Conservation (phyloP, 2,888 invertebrate species). For the Tetropium fuscum region DNA sequence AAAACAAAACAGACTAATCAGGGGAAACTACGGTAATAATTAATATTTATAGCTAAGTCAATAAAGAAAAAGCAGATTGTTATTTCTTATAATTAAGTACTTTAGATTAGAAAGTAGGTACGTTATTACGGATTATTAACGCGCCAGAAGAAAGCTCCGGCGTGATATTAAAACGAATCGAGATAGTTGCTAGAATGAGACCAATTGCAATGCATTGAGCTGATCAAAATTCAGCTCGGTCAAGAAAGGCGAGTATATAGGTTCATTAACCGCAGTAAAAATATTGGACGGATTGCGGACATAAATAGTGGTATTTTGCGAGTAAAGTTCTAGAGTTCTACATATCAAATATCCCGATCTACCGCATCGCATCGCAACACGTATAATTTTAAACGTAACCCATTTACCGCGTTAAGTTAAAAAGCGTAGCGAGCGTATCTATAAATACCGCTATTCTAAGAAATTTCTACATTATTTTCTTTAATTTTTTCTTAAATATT, state of each 20-base stretch:
- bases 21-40: constrained; percentile 6
- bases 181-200: not conserved
- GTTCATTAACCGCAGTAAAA: no score
- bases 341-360: no score
- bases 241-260: no score
- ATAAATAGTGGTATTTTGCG: no score
- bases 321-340: no score
- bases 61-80: constrained; percentile 23
- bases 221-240: constrained; percentile 8
- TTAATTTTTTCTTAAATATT: constrained; percentile 22
- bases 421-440: constrained; percentile 20
- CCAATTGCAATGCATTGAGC: constrained; percentile 11
- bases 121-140: constrained; percentile 15
- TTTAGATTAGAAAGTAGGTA: constrained; percentile 22
- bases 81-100: constrained; percentile 19
- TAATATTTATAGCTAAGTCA: constrained; percentile 12
- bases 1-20: constrained; percentile 21
- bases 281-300: no score
- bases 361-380: no score
- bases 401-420: constrained; percentile 8
- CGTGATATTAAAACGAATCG: not conserved
- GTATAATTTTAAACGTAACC: no score
- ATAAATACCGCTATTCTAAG: constrained; percentile 12
- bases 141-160: constrained; percentile 14
- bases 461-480: constrained; percentile 25